These are phyloP conservation scores for Tinea semifulvella DNA, from an alignment of 2,888 invertebrate species.

Conservation along the genomic window DNA sequence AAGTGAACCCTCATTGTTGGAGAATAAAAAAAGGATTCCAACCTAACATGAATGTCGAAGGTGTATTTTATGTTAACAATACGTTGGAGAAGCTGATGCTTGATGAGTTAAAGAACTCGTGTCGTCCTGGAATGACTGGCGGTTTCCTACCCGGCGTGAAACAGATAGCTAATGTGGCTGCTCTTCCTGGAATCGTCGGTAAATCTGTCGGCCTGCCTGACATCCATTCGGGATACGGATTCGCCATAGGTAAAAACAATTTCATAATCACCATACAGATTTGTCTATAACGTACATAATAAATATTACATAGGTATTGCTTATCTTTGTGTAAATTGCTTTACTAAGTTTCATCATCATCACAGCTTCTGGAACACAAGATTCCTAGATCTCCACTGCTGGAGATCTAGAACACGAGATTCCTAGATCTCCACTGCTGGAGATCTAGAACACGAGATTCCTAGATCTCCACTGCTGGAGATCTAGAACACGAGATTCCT, in stretches of 20 bases:
- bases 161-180: constrained; percentile 99
- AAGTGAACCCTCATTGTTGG: constrained; percentile 86
- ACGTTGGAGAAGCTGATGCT: constrained; percentile 95
- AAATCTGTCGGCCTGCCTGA: constrained; percentile 95
- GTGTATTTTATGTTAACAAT: constrained; percentile 94
- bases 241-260: constrained; percentile 97
- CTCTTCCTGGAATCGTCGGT: constrained; percentile 96
- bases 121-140: constrained; percentile 88
- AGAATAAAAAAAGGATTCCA: constrained; percentile 98
- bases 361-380: too few species aligned
- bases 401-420: too few species aligned
- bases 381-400: too few species aligned
- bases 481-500: too few species aligned
- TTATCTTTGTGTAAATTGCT: too few species aligned
- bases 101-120: constrained; percentile 92
- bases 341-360: too few species aligned
- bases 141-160: constrained; percentile 98
- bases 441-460: too few species aligned
- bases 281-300: too few species aligned
- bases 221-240: constrained; percentile 98
- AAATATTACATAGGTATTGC: too few species aligned
- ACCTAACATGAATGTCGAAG: constrained; percentile 99
- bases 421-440: too few species aligned
- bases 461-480: too few species aligned
- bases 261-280: background rate